Conservation (phyloP, 2,113 vertebrate species). For the Platichthys flesus region DNA sequence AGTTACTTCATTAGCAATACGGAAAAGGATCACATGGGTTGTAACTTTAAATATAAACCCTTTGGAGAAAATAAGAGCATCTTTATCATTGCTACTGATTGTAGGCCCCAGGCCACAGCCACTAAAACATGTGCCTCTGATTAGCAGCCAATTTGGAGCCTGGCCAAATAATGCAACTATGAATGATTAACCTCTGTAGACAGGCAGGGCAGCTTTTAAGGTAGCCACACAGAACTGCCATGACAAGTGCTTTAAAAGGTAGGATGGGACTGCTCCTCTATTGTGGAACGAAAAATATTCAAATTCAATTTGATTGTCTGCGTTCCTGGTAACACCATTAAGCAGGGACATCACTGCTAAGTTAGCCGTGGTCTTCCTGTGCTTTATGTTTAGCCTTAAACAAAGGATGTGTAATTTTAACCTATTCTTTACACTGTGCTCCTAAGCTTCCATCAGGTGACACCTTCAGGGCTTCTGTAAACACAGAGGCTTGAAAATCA, state of each 20-base stretch:
- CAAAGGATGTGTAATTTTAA: constrained; percentile 41
- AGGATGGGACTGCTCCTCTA: background rate
- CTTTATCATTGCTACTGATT: constrained; percentile 30
- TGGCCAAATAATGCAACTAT: constrained; percentile 34
- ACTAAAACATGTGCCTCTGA: constrained; percentile 36
- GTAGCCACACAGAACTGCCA: background rate
- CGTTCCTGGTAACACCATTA: constrained; percentile 2
- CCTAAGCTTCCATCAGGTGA: constrained; percentile 29
- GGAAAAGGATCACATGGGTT: constrained; percentile 6
- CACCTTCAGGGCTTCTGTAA: constrained; percentile 49
- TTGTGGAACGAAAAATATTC: background rate
- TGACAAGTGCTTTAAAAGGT: background rate
- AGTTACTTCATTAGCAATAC: constrained; percentile 9
- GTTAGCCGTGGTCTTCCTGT: background rate
- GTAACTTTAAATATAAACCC: constrained; percentile 5
- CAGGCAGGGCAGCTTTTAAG: background rate
- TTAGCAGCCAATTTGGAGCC: constrained; percentile 33
- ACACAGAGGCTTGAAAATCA: constrained; percentile 57
- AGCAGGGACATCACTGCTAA: background rate
- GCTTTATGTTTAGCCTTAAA: constrained; percentile 40
- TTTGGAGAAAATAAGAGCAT: constrained; percentile 12
- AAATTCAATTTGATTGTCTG: background rate
- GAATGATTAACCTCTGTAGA: constrained; percentile 38
- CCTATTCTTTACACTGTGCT: constrained; percentile 22
- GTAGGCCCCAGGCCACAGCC: background rate